Conservation (phyloP, 2,888 invertebrate genomes). For the Salpingus planirostris region DNA sequence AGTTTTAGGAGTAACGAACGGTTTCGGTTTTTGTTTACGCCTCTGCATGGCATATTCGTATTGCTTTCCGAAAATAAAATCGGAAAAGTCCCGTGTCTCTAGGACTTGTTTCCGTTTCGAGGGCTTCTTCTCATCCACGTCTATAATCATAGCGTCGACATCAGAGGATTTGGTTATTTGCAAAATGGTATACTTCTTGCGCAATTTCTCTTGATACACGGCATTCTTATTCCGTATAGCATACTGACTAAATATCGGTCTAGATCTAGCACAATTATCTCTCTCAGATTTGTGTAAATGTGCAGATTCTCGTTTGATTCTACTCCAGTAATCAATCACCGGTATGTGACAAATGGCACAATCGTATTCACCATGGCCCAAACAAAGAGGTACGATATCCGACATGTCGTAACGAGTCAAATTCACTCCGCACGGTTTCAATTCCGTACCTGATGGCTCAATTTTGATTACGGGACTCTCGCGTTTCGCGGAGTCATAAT, state of each 20-base stretch:
- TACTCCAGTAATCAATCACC: no score
- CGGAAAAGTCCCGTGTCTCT: no score
- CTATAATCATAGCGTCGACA: not conserved
- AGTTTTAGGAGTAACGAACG: no score
- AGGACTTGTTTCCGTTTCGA: not conserved
- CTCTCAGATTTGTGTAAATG: not conserved
- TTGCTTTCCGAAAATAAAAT: no score
- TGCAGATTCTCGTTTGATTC: slow-evolving; percentile 1
- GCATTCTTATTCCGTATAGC: slow-evolving; percentile 3
- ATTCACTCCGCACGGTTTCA: slow-evolving; percentile 15
- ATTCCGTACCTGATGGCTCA: slow-evolving; percentile 5
- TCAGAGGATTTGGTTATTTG: not conserved
- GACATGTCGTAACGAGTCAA: slow-evolving; percentile 17
- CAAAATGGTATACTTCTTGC: not conserved
- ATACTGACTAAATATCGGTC: slow-evolving; percentile 4
- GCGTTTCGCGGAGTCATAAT: no score
- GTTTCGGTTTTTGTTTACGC: slow-evolving; percentile 1
- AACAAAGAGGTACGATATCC: slow-evolving; percentile 54
- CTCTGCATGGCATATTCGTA: no score
- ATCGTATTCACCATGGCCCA: slow-evolving; percentile 56
- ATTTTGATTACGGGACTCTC: not conserved
- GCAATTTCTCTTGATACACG: slow-evolving; percentile 3
- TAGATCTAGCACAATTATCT: slow-evolving; percentile 5
- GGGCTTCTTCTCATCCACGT: not conserved
- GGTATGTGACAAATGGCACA: slow-evolving; percentile 54